phyloP scores from a whole-genome alignment of 2,113 vertebrate genomes.

The Mesoclemmys tuberculata region DNA sequence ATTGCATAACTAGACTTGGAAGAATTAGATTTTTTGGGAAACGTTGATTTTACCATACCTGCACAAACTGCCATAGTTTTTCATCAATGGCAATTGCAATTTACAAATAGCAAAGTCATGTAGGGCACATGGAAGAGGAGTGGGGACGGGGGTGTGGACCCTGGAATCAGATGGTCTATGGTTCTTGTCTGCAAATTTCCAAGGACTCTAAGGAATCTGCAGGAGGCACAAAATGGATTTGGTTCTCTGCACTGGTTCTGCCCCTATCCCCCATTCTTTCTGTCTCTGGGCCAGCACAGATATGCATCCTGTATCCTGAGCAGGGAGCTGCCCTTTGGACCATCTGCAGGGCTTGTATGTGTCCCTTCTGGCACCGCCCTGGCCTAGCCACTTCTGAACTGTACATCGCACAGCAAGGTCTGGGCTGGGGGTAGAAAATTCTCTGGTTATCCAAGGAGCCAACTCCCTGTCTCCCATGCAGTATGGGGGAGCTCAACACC shows the following conservation, averaged over 20 bases:
- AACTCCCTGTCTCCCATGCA: neutral
- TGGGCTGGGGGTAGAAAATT: slow-evolving; percentile 16
- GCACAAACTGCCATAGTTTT: neutral
- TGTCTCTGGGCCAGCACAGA: slow-evolving; percentile 42
- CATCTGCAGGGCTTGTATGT: slow-evolving; percentile 43
- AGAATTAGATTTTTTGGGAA: neutral
- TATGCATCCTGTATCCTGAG: neutral
- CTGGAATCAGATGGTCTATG: neutral
- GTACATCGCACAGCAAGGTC: neutral
- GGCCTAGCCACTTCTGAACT: slow-evolving; percentile 54
- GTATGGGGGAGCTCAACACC: neutral
- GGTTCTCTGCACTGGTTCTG: neutral
- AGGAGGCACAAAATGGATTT: neutral
- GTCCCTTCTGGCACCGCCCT: slow-evolving; percentile 48
- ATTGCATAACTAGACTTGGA: neutral
- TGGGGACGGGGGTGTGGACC: neutral
- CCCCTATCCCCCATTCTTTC: neutral
- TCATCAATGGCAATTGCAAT: neutral
- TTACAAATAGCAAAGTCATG: neutral
- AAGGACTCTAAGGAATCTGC: neutral
- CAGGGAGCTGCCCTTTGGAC: slow-evolving; percentile 47
- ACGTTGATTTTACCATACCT: neutral
- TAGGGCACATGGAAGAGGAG: slow-evolving; percentile 35
- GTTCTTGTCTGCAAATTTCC: neutral
- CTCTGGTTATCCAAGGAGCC: neutral